Conservation (phyloP, 2,888 invertebrate species). For the Venusia cambrica region DNA sequence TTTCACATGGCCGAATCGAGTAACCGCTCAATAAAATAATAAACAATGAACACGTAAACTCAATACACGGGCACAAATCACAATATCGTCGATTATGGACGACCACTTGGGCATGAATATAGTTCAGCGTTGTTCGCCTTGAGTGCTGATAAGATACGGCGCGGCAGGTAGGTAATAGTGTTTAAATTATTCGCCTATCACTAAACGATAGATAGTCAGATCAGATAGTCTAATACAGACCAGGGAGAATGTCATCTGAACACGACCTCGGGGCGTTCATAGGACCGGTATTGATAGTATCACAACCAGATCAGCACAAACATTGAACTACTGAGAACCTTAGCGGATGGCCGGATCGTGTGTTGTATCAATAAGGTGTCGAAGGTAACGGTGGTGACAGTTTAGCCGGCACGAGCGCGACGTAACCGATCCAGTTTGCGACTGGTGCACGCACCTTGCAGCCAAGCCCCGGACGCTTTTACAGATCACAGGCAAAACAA, state of each 20-base stretch:
- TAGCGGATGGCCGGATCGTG: conserved; percentile 15
- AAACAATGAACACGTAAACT: conserved; percentile 40
- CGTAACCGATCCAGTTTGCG: conserved; percentile 51
- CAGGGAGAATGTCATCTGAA: conserved; percentile 50
- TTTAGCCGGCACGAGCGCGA: conserved; percentile 54
- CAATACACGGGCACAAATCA: conserved; percentile 44
- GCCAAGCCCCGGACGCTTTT: conserved; percentile 39
- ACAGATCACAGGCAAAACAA: conserved; percentile 62
- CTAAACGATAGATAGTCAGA: conserved; percentile 26
- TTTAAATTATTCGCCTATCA: conserved; percentile 44
- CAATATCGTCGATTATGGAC: conserved; percentile 45
- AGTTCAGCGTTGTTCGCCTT: conserved; percentile 39
- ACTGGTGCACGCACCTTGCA: conserved; percentile 49
- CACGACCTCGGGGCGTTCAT: conserved; percentile 54
- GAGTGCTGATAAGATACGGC: conserved; percentile 61
- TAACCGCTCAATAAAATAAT: conserved; percentile 37
- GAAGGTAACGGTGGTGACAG: conserved; percentile 33
- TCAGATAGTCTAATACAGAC: conserved; percentile 45
- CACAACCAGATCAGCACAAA: conserved; percentile 38
- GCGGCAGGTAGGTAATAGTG: conserved; percentile 39
- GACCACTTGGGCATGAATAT: conserved; percentile 48
- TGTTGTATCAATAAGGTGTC: conserved; percentile 46
- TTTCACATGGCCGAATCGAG: conserved; percentile 17
- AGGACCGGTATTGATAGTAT: conserved; percentile 35
- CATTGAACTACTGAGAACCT: conserved; percentile 20